These are phyloP conservation scores for Tylochromis polylepis DNA, from an alignment of 2,113 vertebrate genomes.

Conservation along the genomic window DNA sequence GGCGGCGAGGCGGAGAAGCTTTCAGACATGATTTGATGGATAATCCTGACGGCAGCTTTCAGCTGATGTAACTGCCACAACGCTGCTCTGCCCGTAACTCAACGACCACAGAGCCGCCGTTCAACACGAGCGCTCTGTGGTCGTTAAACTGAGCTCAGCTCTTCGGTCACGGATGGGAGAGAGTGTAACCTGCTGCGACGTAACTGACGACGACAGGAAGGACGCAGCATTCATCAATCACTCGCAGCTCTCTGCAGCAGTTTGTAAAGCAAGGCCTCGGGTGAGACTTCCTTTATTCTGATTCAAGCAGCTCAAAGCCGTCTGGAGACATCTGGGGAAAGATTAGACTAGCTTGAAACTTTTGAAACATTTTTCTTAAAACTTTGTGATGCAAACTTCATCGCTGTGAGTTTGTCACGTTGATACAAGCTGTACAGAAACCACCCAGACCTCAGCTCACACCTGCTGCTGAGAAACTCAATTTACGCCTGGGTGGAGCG, in stretches of 20 bases:
- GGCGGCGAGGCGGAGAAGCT: not conserved
- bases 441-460: not conserved
- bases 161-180: not conserved
- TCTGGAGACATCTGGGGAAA: not conserved
- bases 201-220: not conserved
- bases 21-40: constrained; percentile 5
- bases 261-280: not conserved
- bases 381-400: accelerated
- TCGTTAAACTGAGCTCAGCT: not conserved
- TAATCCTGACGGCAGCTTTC: not conserved
- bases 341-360: not conserved
- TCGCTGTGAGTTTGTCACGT: accelerated
- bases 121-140: not conserved
- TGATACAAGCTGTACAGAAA: not conserved
- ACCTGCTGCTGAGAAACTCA: not conserved
- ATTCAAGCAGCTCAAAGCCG: not conserved
- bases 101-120: not conserved
- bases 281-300: not conserved
- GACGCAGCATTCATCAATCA: not conserved
- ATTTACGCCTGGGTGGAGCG: not conserved
- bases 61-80: not conserved
- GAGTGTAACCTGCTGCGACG: not conserved
- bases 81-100: not conserved
- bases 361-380: not conserved
- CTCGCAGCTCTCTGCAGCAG: not conserved